Evolutionary conservation across 2,113 vertebrate species (phyloP), one percentile per base, ranked within the genome.

Genomic region (Colistium nudipinnis): DNA sequence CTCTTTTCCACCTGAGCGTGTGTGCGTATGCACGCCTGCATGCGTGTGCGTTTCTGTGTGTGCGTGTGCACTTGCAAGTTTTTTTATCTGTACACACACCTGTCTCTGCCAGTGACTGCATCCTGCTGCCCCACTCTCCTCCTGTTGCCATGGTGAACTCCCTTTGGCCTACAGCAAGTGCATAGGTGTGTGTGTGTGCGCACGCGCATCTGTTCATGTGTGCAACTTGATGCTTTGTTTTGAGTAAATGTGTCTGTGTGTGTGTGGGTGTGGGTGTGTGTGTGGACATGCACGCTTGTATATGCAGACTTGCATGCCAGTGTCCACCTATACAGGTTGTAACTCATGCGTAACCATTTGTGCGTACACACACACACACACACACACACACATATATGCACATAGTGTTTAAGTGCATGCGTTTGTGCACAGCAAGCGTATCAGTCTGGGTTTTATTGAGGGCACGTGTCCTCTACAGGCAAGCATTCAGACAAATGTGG

Each of bases 121-220:
- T 77, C 74, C 76, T 69, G 66, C 76, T 83, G 77, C 80, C 85
- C 83, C 45, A 48, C 74, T 78, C 76, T 83, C 78, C 71, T 83
- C 78, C 71, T 83, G 90, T 91, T 91, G 90, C 90, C 90, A 90
- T 91, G 90, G 88, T 86, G 78, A 91, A 89, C 69, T 87, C 71
- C 38, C 74, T 77, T 64, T 71, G 78, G 83, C 85, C 83, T 80
- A 44, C 69, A 82, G 82, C 69, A 59, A 67, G 57, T 47, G 65
- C 48, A 74, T 63, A 43, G 53, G 74, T 75, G 77, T 73, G 74
- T 75, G 77, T 55, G 57, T 65, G 28, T 71, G 49, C 35, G 22
- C 38, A 72, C 61, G 74, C 71, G 64, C 13, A 12, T 48, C 13
- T 45, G 31, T 71, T 52, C 31, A 24, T 44, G 73, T 64, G 72